phyloP scores from a whole-genome alignment of 1,140 invertebrate species.

The Pseudoatta argentina region DNA sequence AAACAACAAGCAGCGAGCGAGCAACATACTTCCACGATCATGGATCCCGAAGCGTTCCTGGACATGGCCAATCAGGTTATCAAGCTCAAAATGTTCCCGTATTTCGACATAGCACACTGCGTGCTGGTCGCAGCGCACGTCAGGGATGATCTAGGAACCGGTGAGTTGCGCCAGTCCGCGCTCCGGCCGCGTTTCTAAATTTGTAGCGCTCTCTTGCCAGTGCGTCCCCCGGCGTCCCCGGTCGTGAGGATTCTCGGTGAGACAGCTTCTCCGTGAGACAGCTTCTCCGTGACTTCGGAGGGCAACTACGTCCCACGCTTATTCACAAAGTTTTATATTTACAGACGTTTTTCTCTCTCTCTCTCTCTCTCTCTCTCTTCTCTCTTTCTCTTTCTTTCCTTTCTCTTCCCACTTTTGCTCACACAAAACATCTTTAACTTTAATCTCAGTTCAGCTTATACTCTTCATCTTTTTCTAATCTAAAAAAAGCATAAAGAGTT shows the following conservation, averaged over 20 bases:
- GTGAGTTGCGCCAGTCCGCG: conserved; percentile 88
- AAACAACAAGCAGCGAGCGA: not conserved
- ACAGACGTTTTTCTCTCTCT: not conserved
- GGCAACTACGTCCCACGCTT: conserved; percentile 23
- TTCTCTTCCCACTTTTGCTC: not conserved
- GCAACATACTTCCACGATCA: conserved; percentile 83
- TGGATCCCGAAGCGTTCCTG: conserved; percentile 99
- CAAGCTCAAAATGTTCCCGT: conserved; percentile 99
- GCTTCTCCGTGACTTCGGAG: conserved; percentile 15
- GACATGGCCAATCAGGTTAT: conserved; percentile 99
- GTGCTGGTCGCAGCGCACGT: conserved; percentile 96
- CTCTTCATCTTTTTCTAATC: not conserved
- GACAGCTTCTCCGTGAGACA: conserved; percentile 5
- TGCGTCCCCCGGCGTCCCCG: not conserved
- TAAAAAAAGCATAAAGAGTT: not conserved
- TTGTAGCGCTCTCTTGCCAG: conserved; percentile 70
- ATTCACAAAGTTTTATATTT: conserved; percentile 38
- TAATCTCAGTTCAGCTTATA: no score
- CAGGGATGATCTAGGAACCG: conserved; percentile 97
- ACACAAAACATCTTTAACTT: no score
- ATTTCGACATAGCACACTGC: conserved; percentile 99
- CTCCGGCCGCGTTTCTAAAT: conserved; percentile 82
- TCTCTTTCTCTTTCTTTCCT: not conserved
- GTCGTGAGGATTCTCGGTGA: not conserved
- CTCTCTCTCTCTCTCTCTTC: not conserved